Conservation (phyloP, 2,888 invertebrate genomes). For the Netelia melanura region DNA sequence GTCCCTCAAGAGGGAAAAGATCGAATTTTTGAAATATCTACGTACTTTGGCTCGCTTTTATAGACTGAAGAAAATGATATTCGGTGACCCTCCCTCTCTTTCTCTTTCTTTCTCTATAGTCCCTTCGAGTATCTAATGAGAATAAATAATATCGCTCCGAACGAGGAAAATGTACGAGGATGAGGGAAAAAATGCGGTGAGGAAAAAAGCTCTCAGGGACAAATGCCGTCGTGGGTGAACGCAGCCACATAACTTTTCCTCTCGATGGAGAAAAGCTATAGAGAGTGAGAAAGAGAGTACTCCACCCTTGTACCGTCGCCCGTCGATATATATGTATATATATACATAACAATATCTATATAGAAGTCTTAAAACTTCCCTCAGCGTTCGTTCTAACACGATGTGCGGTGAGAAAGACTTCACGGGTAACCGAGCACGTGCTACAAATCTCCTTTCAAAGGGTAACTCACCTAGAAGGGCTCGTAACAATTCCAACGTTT, state of each 20-base stretch:
- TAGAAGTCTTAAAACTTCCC: not conserved
- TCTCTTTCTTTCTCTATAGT: not conserved
- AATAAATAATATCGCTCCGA: constrained; percentile 39
- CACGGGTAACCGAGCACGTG: constrained; percentile 26
- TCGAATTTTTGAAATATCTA: constrained; percentile 24
- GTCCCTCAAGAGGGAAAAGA: not conserved
- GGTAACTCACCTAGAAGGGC: constrained; percentile 1
- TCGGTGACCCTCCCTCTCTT: not conserved
- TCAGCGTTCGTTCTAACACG: not conserved
- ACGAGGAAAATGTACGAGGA: not conserved
- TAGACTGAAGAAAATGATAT: constrained; percentile 18
- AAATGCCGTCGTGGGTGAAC: constrained; percentile 45
- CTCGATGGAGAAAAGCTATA: constrained; percentile 35
- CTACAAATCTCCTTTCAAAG: constrained; percentile 34
- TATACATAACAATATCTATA: not conserved
- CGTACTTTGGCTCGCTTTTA: not conserved
- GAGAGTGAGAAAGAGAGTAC: constrained; percentile 5
- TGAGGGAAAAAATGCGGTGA: constrained; percentile 16
- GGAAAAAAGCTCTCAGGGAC: constrained; percentile 56
- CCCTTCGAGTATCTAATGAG: constrained; percentile 23
- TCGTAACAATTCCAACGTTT: not conserved
- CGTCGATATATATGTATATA: constrained; percentile 13
- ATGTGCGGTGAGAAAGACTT: constrained; percentile 11
- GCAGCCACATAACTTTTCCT: constrained; percentile 55
- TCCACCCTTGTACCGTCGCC: not conserved